Evolutionary conservation across 2,113 vertebrate species (phyloP), one percentile per base, ranked within the genome.

Genomic region (Cyprinodon tularosa): DNA sequence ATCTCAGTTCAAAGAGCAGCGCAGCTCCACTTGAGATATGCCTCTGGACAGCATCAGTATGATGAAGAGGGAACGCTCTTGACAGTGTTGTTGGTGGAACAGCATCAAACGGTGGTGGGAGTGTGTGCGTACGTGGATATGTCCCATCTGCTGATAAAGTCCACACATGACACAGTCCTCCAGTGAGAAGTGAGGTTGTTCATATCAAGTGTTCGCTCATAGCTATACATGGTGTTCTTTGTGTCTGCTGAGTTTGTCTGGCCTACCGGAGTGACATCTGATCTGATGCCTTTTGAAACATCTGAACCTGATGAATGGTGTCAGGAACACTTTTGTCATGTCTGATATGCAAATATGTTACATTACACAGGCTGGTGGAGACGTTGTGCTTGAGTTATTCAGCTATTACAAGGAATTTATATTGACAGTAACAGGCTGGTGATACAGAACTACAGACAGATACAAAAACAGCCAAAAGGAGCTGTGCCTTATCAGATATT

Each of bases 41-140:
- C 63, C 59, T 88, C 84, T 88, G 87, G 80, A 86, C 85, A 83
- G 84, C 76, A 39, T 82, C 48, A 20, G 76, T 68, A 44, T 88
- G 86, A 88, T 88, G 83, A 81, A 77, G 83, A 81, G 79, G 65
- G 78, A 77, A 85, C 72, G 80, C 81, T 83, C 87, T 88, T 80
- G 71, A 85, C 77, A 80, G 78, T 36, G 69, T 68, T 84, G 75
- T 79, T 77, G 65, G 78, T 73, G 83, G 78, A 90, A 80, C 68
- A 13, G 82, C 84, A 83, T 90, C 86, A 88, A 89, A 89, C 86
- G 71, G 62, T 57, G 45, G 60, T 44, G 71, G 63, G 74, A 40
- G 84, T 40, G 39, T 71, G 29, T 62, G 62, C 74, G 80, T 71
- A 66, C 64, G 48, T 82, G 80, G 29, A 39, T 68, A 81, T 66